Conservation (phyloP, 1,140 invertebrate genomes). For the Rhagoletis pomonella region DNA sequence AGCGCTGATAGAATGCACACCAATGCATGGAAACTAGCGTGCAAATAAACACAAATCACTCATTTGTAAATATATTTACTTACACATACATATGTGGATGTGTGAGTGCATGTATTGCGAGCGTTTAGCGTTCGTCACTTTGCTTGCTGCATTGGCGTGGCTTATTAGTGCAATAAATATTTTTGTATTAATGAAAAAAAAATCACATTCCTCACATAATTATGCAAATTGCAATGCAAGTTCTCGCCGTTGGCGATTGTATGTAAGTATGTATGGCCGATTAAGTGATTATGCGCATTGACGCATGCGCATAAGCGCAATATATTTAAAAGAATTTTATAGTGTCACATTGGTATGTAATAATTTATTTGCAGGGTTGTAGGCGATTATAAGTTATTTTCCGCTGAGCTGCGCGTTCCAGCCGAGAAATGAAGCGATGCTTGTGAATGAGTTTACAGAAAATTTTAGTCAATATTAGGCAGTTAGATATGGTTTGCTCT, state of each 20-base stretch:
- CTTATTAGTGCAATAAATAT: not conserved
- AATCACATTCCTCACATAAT: conserved; percentile 26
- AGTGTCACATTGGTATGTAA: not conserved
- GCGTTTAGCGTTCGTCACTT: too few species aligned
- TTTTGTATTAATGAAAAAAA: not conserved
- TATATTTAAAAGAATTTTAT: not conserved
- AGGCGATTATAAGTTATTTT: not conserved
- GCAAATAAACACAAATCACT: not conserved
- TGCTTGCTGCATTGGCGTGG: not conserved
- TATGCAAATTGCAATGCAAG: conserved; percentile 18
- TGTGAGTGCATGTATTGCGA: too few species aligned
- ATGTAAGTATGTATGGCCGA: not conserved
- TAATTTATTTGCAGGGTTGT: not conserved
- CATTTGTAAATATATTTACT: not conserved
- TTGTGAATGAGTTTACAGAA: too few species aligned
- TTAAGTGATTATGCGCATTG: conserved; percentile 22
- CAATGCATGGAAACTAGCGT: not conserved
- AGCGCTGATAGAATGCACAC: not conserved
- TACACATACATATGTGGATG: not conserved
- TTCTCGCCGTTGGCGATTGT: too few species aligned
- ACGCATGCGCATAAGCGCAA: conserved; percentile 10
- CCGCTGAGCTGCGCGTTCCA: not conserved
- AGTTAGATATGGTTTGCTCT: too few species aligned
- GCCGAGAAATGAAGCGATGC: too few species aligned
- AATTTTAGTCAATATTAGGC: too few species aligned